Percentiles rank a stretch among this genome's conserved stretches.
Evolutionary conservation across 2,113 vertebrate species (phyloP).

Genomic region (Chionomys nivalis): DNA sequence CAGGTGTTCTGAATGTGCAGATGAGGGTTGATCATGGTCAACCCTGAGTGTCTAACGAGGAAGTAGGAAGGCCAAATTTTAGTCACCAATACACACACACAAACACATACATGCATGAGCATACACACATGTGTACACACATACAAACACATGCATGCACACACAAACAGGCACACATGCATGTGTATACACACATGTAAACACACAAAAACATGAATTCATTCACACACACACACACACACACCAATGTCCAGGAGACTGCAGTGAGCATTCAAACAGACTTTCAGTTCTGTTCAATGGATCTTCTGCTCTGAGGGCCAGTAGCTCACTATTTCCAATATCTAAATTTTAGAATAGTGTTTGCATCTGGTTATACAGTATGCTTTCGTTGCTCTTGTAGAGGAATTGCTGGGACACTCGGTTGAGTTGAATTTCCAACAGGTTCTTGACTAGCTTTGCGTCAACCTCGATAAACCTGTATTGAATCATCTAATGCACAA

Average conservation of each 20-base stretch:
- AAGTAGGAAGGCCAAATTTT: background rate
- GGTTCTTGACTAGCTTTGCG: constrained; percentile 25
- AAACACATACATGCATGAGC: rapidly evolving
- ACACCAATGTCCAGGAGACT: background rate
- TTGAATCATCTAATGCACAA: constrained; percentile 19
- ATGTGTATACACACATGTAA: background rate
- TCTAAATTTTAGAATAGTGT: constrained; percentile 42
- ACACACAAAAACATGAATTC: background rate
- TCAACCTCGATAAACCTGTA: constrained; percentile 42
- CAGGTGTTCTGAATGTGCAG: background rate
- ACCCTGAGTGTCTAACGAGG: background rate
- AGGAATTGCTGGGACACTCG: constrained; percentile 26
- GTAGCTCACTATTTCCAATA: background rate
- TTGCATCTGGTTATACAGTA: background rate
- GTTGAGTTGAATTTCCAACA: constrained; percentile 55
- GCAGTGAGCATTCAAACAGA: background rate
- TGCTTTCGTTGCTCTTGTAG: background rate
- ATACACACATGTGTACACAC: background rate
- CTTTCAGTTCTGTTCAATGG: background rate
- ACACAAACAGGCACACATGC: background rate
- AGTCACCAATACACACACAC: background rate
- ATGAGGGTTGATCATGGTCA: background rate
- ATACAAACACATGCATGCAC: background rate
- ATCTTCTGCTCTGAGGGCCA: background rate
- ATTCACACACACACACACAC: background rate